Percentiles rank a stretch among this genome's conserved stretches.
These are phyloP conservation scores for Cacajao melanocephalus DNA, from an alignment of 2,797 vertebrate genomes.

Conservation along the genomic window DNA sequence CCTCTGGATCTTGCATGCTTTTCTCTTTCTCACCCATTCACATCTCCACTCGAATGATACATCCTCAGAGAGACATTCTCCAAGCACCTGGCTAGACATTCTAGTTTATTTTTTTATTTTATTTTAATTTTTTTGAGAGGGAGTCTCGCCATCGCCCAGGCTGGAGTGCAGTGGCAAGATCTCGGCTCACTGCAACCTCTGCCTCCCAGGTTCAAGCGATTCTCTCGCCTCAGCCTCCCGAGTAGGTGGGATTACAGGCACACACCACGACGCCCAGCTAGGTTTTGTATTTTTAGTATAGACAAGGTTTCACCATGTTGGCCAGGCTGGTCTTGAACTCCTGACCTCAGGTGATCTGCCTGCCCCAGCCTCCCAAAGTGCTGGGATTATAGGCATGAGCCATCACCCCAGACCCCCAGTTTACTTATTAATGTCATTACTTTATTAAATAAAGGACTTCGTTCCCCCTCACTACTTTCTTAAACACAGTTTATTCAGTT, in stretches of 20 bases:
- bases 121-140: neutral
- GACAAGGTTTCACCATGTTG: neutral
- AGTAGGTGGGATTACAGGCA: neutral
- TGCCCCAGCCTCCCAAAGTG: neutral
- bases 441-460: neutral
- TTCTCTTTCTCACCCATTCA: neutral
- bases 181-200: neutral
- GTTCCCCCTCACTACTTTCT: neutral
- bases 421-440: neutral
- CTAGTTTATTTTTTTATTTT: neutral
- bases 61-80: neutral
- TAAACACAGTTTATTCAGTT: neutral
- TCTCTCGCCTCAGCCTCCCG: neutral
- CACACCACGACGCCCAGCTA: neutral
- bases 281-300: neutral
- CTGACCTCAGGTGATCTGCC: neutral
- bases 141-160: too few relatives aligned
- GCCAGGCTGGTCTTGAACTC: neutral
- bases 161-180: neutral
- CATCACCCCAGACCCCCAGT: neutral
- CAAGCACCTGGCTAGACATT: neutral
- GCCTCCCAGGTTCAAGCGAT: neutral
- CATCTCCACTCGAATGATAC: fast-evolving
- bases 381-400: neutral
- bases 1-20: neutral